Evolutionary conservation across 2,113 vertebrate species (phyloP).

Genomic region (Megaceryle torquata): DNA sequence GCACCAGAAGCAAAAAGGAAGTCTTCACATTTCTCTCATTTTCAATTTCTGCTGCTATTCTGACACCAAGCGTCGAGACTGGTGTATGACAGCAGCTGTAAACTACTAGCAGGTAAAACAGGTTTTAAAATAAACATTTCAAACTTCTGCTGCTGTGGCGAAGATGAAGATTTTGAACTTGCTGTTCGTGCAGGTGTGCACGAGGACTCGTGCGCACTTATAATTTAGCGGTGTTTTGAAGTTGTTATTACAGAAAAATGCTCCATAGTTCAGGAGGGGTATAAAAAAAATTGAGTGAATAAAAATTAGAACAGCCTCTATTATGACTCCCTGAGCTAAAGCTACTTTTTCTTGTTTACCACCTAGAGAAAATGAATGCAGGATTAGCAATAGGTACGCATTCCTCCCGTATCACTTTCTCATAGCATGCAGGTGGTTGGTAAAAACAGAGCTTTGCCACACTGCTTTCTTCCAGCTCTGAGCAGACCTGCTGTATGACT

Average conservation of each 20-base stretch:
- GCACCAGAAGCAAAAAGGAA: background rate
- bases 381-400: background rate
- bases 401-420: background rate
- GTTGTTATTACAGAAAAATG: background rate
- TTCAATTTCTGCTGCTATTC: slow-evolving; percentile 57
- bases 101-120: background rate
- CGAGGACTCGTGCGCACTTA: background rate
- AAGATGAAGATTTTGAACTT: background rate
- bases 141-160: background rate
- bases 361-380: background rate
- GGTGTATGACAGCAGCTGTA: slow-evolving; percentile 39
- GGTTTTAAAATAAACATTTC: background rate
- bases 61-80: slow-evolving; percentile 62
- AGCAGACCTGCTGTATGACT: background rate
- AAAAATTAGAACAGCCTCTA: background rate
- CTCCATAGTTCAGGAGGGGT: rapidly evolving
- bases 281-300: background rate
- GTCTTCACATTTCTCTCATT: background rate
- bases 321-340: background rate
- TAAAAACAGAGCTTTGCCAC: background rate
- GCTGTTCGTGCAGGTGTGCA: background rate
- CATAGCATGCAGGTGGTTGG: background rate
- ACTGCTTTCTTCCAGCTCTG: background rate
- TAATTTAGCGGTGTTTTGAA: background rate
- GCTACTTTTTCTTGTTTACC: background rate